Base-by-base conservation (phyloP, 2,888 invertebrate species). In the Morinoia aosen region DNA sequence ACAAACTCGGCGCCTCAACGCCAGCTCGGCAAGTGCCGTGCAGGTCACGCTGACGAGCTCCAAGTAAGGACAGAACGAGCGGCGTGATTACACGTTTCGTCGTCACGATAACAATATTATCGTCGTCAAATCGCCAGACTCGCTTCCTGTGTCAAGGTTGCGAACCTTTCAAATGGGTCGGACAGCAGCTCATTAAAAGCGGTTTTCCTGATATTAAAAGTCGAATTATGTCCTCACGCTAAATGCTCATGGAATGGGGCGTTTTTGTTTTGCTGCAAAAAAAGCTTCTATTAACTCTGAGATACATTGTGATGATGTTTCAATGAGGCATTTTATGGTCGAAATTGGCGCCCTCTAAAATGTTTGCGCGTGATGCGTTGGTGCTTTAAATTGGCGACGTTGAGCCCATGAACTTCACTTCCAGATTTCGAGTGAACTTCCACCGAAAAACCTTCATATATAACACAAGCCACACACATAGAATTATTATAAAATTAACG, bases 41-140 rank as follows among this genome's bases (percentile, higher is more conserved):
- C 90, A 90, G 90, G 48, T 48, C 40, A 90, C 90, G 90, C 90
- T 39, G 40, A 90, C 90, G 40, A 40, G 90, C 90, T 40, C 39
- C 48, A 90, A 48, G 14, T 39, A 48, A 48, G 48, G 90, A 90
- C 90, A 90, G 90, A 48, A 90, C 90, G 25, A 19, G 76, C 76
- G 39, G 40, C 90, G 40, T 90, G 40, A 90, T 90, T 90, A 90
- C 90, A 90, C 40, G 90, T 40, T 48, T 40, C 90, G 19, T 39
- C 90, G 90, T 90, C 90, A 90, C 48, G 90, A 48, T 90, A 90
- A 48, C 48, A 90, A 90, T 14, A 90, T 90, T 90, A 90, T 90
- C 90, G 90, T 40, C 90, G 39, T 90, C 39, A 90, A 48, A 90
- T 90, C 48, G 90, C 90, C 39, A 39, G 90, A 90, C 90, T 40